Evolutionary conservation across 2,113 vertebrate species (phyloP).

Genomic region (Hiodon alosoides): DNA sequence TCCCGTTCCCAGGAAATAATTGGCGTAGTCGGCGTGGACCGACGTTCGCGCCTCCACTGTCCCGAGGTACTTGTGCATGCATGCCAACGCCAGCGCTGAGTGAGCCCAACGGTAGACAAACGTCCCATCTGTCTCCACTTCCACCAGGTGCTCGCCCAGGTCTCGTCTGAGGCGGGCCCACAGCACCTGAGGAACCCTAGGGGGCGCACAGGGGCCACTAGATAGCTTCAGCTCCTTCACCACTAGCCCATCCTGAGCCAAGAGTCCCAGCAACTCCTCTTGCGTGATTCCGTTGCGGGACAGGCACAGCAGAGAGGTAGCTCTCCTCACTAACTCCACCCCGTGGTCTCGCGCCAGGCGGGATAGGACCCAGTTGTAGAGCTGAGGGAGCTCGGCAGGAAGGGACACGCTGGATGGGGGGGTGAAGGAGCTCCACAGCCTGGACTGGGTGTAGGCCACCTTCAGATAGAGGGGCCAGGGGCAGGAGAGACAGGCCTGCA

Average conservation of each 20-base stretch:
- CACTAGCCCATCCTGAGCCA: slow-evolving; percentile 47
- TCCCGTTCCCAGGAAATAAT: slow-evolving; percentile 44
- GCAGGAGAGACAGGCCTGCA: slow-evolving; percentile 47
- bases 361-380: slow-evolving; percentile 45
- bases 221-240: slow-evolving; percentile 49
- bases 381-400: slow-evolving; percentile 37
- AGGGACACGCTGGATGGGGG: slow-evolving; percentile 35
- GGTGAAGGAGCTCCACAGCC: slow-evolving; percentile 52
- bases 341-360: slow-evolving; percentile 55
- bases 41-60: slow-evolving; percentile 39
- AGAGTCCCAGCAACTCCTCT: slow-evolving; percentile 55
- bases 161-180: slow-evolving; percentile 46
- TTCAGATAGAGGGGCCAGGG: slow-evolving; percentile 55
- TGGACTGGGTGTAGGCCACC: slow-evolving; percentile 49
- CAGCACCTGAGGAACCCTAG: slow-evolving; percentile 47
- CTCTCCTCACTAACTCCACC: slow-evolving; percentile 47
- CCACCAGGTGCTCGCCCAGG: slow-evolving; percentile 47
- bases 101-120: slow-evolving; percentile 58
- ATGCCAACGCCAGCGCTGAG: slow-evolving; percentile 34
- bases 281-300: slow-evolving; percentile 55
- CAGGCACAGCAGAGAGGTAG: slow-evolving; percentile 46
- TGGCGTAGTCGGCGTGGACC: slow-evolving; percentile 49
- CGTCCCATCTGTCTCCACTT: slow-evolving; percentile 57
- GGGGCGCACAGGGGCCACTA: slow-evolving; percentile 29
- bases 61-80: slow-evolving; percentile 45